A percentile compares a stretch with the other conserved stretches of the same genome.
Conservation (phyloP, 1,140 invertebrate species). For the Drosophila mauritiana region DNA sequence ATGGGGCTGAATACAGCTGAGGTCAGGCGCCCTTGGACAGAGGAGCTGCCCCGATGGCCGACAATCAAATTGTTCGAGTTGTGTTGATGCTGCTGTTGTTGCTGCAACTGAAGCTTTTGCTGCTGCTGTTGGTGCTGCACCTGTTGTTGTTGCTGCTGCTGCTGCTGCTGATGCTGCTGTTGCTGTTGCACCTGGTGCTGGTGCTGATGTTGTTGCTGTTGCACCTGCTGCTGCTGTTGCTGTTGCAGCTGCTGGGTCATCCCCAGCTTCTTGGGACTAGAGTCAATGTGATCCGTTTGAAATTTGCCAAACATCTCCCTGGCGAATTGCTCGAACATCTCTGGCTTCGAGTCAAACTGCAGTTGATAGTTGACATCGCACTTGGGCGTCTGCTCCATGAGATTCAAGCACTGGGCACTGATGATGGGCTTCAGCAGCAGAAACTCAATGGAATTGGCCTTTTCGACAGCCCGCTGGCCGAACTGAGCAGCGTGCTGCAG, state of each 20-base stretch:
- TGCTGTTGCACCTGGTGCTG: conserved; percentile 12
- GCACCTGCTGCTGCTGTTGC: conserved; percentile 15
- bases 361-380: conserved; percentile 91
- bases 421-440: conserved; percentile 92
- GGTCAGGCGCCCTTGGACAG: conserved; percentile 65
- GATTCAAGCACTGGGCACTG: conserved; percentile 89
- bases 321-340: conserved; percentile 90
- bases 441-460: conserved; percentile 93
- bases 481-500: conserved; percentile 95
- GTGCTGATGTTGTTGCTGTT: conserved; percentile 3
- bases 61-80: conserved; percentile 35
- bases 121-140: conserved; percentile 7
- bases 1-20: conserved; percentile 86
- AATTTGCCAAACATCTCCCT: conserved; percentile 90
- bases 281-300: conserved; percentile 86
- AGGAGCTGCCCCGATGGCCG: conserved; percentile 48
- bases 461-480: conserved; percentile 90
- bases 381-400: conserved; percentile 92
- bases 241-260: conserved; percentile 16
- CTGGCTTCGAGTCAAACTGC: conserved; percentile 92
- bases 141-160: conserved; percentile 11
- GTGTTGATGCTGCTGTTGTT: conserved; percentile 31
- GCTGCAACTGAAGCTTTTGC: conserved; percentile 9
- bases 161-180: conserved; percentile 20
- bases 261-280: conserved; percentile 21